phyloP scores from a whole-genome alignment of 2,888 invertebrate genomes.

The Tetropium fuscum region DNA sequence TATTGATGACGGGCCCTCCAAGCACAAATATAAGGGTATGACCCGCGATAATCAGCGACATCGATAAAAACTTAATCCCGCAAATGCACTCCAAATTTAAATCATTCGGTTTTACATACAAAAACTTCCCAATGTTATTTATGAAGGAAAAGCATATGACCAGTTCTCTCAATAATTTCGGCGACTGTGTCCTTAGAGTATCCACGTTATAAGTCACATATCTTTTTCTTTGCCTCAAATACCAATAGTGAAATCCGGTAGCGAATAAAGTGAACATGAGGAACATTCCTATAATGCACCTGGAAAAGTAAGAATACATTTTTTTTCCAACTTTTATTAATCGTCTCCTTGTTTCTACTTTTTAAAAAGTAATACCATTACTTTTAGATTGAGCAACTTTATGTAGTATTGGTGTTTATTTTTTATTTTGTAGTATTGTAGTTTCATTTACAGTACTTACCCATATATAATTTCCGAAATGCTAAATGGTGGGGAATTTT shows the following conservation, averaged over 20 bases:
- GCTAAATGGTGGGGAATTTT: slow-evolving; percentile 56
- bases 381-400: too few species aligned
- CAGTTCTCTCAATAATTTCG: slow-evolving; percentile 46
- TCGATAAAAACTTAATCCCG: slow-evolving; percentile 74
- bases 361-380: too few species aligned
- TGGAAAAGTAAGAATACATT: slow-evolving; percentile 39
- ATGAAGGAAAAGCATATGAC: slow-evolving; percentile 72
- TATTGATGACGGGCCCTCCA: slow-evolving; percentile 77
- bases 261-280: slow-evolving; percentile 50
- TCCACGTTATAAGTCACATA: slow-evolving; percentile 47
- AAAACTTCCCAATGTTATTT: slow-evolving; percentile 71
- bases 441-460: too few species aligned
- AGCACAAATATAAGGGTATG: slow-evolving; percentile 76
- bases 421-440: too few species aligned
- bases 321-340: too few species aligned
- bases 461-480: slow-evolving; percentile 62
- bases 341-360: too few species aligned
- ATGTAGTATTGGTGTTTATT: too few species aligned
- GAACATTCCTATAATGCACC: slow-evolving; percentile 50
- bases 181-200: slow-evolving; percentile 30
- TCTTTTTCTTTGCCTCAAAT: slow-evolving; percentile 46
- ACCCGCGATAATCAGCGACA: slow-evolving; percentile 76
- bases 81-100: slow-evolving; percentile 72
- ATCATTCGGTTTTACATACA: slow-evolving; percentile 70
- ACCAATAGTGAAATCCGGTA: slow-evolving; percentile 52